Conservation (phyloP, 2,113 vertebrate genomes). For the Eidolon helvum region DNA sequence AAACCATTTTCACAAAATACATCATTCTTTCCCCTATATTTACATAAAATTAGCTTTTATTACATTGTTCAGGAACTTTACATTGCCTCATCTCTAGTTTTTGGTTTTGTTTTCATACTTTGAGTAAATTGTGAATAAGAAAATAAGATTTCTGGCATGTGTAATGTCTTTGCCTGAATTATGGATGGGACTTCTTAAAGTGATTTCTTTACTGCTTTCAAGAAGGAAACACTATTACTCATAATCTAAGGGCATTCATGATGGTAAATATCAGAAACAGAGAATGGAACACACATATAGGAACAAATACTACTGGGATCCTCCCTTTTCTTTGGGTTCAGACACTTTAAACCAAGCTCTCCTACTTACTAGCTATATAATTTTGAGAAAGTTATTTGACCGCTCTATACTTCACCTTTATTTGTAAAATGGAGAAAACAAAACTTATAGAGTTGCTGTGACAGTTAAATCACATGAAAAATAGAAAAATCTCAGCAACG, state of each 20-base stretch:
- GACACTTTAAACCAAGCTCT: background rate
- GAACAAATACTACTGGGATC: background rate
- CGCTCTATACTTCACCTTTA: background rate
- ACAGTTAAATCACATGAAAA: background rate
- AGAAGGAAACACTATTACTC: background rate
- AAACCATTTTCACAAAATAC: background rate
- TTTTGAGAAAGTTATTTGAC: background rate
- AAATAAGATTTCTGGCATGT: conserved; percentile 1
- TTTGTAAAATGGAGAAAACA: background rate
- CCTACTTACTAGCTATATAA: background rate
- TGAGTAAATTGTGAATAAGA: background rate
- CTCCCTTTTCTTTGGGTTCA: background rate
- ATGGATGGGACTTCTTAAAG: background rate
- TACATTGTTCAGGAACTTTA: background rate
- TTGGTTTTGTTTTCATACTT: conserved; percentile 21
- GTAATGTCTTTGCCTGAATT: conserved; percentile 20
- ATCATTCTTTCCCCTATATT: background rate
- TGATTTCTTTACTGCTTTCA: background rate
- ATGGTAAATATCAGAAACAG: background rate
- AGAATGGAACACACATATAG: background rate
- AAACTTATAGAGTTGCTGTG: background rate
- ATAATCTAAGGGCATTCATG: background rate
- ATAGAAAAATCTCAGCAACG: background rate
- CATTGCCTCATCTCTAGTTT: background rate
- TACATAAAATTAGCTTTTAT: conserved; percentile 13